phyloP scores from a whole-genome alignment of 2,888 invertebrate species.

The Ormyrus pomaceus region DNA sequence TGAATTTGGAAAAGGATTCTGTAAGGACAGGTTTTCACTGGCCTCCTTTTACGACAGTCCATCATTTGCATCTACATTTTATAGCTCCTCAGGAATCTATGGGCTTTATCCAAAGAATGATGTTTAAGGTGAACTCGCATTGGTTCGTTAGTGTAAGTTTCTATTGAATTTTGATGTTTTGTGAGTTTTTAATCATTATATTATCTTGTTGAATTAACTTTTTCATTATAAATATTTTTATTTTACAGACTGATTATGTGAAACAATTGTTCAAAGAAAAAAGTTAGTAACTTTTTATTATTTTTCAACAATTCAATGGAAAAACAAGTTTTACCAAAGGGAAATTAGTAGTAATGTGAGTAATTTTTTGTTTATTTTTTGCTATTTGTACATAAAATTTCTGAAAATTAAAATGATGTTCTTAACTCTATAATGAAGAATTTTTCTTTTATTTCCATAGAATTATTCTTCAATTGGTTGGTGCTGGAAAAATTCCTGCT shows the following conservation, averaged over 20 bases:
- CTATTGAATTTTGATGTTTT: not conserved
- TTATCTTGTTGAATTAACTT: too few relatives aligned
- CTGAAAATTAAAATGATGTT: not conserved
- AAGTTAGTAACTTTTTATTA: constrained; percentile 12
- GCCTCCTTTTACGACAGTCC: constrained; percentile 91
- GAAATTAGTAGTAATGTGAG: constrained; percentile 5
- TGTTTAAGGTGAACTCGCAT: constrained; percentile 85
- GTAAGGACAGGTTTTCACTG: constrained; percentile 89
- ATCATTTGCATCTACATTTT: constrained; percentile 90
- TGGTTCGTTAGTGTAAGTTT: constrained; percentile 90
- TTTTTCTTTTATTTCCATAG: constrained; percentile 1
- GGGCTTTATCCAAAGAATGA: constrained; percentile 80
- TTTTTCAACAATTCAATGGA: not conserved
- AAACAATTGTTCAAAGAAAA: constrained; percentile 72
- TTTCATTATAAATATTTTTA: constrained; percentile 9
- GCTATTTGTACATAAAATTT: not conserved
- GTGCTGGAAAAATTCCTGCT: constrained; percentile 79
- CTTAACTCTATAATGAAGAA: not conserved
- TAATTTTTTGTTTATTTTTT: not conserved
- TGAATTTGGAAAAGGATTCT: constrained; percentile 75
- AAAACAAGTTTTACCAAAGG: not conserved
- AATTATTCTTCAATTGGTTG: constrained; percentile 62
- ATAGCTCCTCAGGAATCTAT: constrained; percentile 88
- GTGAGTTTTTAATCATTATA: not conserved
- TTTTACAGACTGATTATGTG: constrained; percentile 78